phyloP scores from a whole-genome alignment of 2,113 vertebrate genomes.

The Lepus europaeus region DNA sequence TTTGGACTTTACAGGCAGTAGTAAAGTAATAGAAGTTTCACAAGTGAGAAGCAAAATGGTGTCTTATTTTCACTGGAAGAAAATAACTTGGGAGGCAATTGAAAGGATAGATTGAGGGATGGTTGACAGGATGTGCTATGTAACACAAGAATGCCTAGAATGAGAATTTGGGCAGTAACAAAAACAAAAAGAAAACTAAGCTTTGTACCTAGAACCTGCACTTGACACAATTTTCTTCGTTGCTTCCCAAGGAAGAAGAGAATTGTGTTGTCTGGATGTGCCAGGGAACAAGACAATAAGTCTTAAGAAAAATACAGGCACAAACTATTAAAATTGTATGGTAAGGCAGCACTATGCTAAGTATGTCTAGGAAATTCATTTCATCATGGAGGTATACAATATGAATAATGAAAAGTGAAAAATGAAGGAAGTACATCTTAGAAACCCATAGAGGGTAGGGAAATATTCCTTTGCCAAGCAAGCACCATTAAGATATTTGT shows the following conservation, averaged over 20 bases:
- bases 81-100: not conserved
- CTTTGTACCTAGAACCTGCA: not conserved
- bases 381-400: not conserved
- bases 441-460: not conserved
- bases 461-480: too few species aligned
- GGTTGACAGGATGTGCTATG: not conserved
- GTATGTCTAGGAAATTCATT: not conserved
- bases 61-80: not conserved
- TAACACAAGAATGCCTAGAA: not conserved
- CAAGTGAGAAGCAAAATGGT: not conserved
- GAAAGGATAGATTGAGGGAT: not conserved
- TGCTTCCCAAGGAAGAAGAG: not conserved
- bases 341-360: not conserved
- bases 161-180: not conserved
- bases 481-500: too few species aligned
- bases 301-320: not conserved
- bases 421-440: not conserved
- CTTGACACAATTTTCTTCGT: not conserved
- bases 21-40: not conserved
- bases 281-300: not conserved
- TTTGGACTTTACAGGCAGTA: not conserved
- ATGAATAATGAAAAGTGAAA: not conserved
- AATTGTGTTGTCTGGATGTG: not conserved
- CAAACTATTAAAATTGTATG: not conserved
- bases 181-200: conserved; percentile 38